Evolutionary conservation across 2,888 invertebrate genomes (phyloP), one percentile per base, ranked within the genome.

Genomic region (Andrena haemorrhoa): DNA sequence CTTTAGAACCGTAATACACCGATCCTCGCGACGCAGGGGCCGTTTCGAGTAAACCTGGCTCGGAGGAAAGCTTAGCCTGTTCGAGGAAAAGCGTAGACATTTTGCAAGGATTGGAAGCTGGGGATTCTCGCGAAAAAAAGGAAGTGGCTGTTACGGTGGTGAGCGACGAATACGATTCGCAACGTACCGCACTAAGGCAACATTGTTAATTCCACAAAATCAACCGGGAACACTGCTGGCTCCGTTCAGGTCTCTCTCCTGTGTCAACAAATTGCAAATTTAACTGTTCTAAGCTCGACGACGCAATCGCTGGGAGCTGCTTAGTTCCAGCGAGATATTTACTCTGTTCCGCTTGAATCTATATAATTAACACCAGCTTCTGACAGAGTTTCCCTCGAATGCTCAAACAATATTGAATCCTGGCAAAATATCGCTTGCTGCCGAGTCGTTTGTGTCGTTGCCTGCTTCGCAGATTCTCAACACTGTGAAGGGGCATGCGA

Each of bases 241-340:
- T 78, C 35, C 35, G 31, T 69, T 68, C 69, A 49, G 16, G 49
- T 41, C 70, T 41, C 70, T 65, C 79, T 79, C 58, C 70, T 70
- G 35, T 79, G 79, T 70, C 69, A 79, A 78, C 64, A 79, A 49
- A 79, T 78, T 78, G 79, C 58, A 78, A 78, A 79, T 79, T 78
- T 79, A 79, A 79, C 79, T 78, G 64, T 79, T 79, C 78, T 69
- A 70, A 70, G 79, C 79, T 26, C 47, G 69, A 6, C 78, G 70
- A 49, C 49, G 79, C 78, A 29, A 65, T 78, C 79, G 78, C 20
- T 49, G 58, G 79, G 33, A 78, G 64, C 79, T 49, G 68, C 69
- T 79, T 64, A 77, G 49, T 69, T 64, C 63, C n/a, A 63, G 64
- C 78, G 63, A 77, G 63, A 79, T 69, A 77, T 78, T 79, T 79